Base-by-base conservation (phyloP, 2,888 invertebrate genomes). In the Apotomis betuletana region DNA sequence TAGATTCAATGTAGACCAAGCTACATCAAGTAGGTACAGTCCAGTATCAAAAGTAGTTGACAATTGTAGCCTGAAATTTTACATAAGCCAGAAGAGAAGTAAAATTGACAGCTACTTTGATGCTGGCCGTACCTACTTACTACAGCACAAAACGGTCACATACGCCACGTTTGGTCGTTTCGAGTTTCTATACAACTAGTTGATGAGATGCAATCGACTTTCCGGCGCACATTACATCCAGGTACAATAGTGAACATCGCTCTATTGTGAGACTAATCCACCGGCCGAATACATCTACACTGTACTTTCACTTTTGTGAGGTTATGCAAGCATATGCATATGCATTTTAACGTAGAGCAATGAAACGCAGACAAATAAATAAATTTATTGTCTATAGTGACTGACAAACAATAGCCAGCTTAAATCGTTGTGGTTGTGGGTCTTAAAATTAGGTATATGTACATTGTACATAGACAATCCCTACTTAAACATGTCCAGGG, bases 221-320 rank as follows among this genome's bases (percentile, higher is more conserved):
- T 61, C 55, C 58, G 63, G n/a, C 12, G 46, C 12, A 61, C 46
- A 54, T 69, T 36, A 44, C 15, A 49, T 41, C 36, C 58, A 59
- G 9, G 60, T 36, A 69, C 54, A 60, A 69, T 60, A 54, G 60
- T 27, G 68, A 60, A 60, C 59, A 54, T 10, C n/a, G 63, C 63
- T 46, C 44, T 57, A 57, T 59, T 59, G 49, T 55, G 38, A 10
- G 15, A 15, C 54, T 64, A 54, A 54, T 55, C 51, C 64, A 44
- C 27, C 2, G 49, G 9, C 49, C 52, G 44, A 54, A 57, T 61
- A n/a, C 52, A 54, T 59, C 12, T 59, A 12, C 41, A 59, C 41
- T 49, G 55, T 57, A 46, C 68, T 69, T 69, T 69, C 68, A 54
- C 68, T 61, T 68, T 60, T 52, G 51, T 67, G 58, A 1, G 9